These are phyloP conservation scores for Armadillidium nasatum DNA, from an alignment of 1,140 invertebrate genomes.

Conservation along the genomic window DNA sequence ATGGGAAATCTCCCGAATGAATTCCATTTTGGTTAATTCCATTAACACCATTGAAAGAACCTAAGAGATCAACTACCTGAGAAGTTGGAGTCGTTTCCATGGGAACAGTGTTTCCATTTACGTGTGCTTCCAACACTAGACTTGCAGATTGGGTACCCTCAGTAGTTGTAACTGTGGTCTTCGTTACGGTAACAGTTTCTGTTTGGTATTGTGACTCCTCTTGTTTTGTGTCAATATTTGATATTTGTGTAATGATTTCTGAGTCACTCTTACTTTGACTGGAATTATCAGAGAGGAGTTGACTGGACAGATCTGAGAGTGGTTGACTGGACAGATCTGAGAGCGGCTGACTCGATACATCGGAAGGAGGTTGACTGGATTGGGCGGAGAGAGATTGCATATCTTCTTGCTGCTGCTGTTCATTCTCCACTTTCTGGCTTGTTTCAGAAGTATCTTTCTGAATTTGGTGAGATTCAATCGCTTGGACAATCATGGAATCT, in stretches of 20 bases:
- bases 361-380: slow-evolving; percentile 20
- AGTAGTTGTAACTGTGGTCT: not conserved
- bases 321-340: slow-evolving; percentile 22
- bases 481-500: slow-evolving; percentile 26
- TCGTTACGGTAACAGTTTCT: not conserved
- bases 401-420: not conserved
- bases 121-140: slow-evolving; percentile 30
- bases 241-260: too few species aligned
- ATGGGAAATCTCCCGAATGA: slow-evolving; percentile 32
- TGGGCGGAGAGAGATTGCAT: not conserved
- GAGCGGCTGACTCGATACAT: slow-evolving; percentile 23
- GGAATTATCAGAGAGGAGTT: slow-evolving; percentile 17
- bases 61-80: slow-evolving; percentile 41
- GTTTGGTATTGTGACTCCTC: too few species aligned
- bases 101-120: slow-evolving; percentile 40
- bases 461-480: not conserved
- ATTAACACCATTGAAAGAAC: slow-evolving; percentile 40
- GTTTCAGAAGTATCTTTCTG: not conserved
- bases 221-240: too few species aligned
- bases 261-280: not conserved
- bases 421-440: slow-evolving; percentile 3
- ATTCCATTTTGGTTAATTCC: slow-evolving; percentile 41
- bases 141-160: not conserved
- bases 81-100: slow-evolving; percentile 39
- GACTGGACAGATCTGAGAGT: slow-evolving; percentile 23